These are phyloP conservation scores for Epinotia nisella DNA, from an alignment of 2,888 invertebrate genomes.

Conservation along the genomic window DNA sequence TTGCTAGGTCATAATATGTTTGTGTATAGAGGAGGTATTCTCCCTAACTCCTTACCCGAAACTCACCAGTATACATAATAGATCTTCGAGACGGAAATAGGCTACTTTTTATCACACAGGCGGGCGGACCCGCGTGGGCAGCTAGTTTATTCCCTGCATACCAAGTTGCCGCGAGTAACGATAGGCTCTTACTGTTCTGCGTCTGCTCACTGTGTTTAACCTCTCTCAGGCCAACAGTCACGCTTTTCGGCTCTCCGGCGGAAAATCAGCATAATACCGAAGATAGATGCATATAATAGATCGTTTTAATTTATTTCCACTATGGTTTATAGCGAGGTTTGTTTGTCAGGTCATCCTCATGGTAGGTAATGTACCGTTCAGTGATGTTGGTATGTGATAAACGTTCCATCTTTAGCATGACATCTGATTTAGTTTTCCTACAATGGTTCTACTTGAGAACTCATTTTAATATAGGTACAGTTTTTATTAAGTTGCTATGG, in stretches of 20 bases:
- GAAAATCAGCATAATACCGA: slow-evolving; percentile 70
- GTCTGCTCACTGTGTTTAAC: slow-evolving; percentile 42
- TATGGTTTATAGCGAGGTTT: slow-evolving; percentile 40
- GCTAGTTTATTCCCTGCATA: too few relatives aligned
- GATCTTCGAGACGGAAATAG: too few relatives aligned
- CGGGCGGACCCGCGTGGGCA: too few relatives aligned
- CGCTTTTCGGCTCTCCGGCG: slow-evolving; percentile 67
- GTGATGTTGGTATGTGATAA: slow-evolving; percentile 26
- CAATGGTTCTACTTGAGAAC: neutral
- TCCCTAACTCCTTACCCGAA: too few relatives aligned
- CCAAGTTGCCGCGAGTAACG: too few relatives aligned
- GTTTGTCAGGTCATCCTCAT: slow-evolving; percentile 41
- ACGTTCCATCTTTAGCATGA: slow-evolving; percentile 6
- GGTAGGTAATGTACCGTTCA: slow-evolving; percentile 11
- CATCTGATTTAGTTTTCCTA: neutral
- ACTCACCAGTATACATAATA: too few relatives aligned
- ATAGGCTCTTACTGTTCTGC: slow-evolving; percentile 14
- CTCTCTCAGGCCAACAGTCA: slow-evolving; percentile 72
- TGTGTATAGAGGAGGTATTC: too few relatives aligned
- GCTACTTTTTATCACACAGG: too few relatives aligned
- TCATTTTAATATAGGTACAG: neutral
- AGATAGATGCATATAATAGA: slow-evolving; percentile 61
- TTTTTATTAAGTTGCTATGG: too few relatives aligned
- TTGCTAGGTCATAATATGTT: too few relatives aligned
- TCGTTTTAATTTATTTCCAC: slow-evolving; percentile 48